A percentile compares a stretch with the other conserved stretches of the same genome.
phyloP scores from a whole-genome alignment of 2,888 invertebrate genomes.

The Metacarcinus magister region DNA sequence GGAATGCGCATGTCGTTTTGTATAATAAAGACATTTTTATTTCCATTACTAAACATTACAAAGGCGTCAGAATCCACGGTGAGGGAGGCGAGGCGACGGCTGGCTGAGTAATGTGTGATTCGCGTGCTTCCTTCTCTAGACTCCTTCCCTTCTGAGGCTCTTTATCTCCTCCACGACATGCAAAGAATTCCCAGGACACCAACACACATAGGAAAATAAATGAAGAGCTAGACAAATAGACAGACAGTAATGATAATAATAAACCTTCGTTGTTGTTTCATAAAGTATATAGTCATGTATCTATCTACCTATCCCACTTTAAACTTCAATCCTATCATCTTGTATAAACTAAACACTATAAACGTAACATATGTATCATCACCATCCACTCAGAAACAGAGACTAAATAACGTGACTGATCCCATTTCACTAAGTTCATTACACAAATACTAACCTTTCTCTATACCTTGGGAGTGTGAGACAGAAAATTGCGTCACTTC shows the following conservation, averaged over 20 bases:
- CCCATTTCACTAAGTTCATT: too few species aligned
- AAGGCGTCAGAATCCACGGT: neutral
- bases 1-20: neutral
- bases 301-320: too few species aligned
- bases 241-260: too few species aligned
- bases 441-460: neutral
- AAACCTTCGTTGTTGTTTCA: too few species aligned
- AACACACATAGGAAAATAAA: neutral
- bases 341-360: too few species aligned
- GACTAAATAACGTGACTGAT: too few species aligned
- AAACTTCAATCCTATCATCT: too few species aligned
- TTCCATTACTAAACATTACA: neutral
- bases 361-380: too few species aligned
- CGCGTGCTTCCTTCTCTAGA: too few species aligned
- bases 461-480: neutral
- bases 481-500: neutral
- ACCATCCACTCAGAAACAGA: too few species aligned
- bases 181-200: constrained; percentile 12
- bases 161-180: neutral
- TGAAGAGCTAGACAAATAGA: too few species aligned
- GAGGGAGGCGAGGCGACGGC: neutral
- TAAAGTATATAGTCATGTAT: too few species aligned
- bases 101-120: neutral
- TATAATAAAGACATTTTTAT: neutral
- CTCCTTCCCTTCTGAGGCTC: neutral